Evolutionary conservation across 92 coral and sea anemone genomes (phyloP), one percentile per base, ranked within the genome.

Genomic region (Epizoanthus scotinus): DNA sequence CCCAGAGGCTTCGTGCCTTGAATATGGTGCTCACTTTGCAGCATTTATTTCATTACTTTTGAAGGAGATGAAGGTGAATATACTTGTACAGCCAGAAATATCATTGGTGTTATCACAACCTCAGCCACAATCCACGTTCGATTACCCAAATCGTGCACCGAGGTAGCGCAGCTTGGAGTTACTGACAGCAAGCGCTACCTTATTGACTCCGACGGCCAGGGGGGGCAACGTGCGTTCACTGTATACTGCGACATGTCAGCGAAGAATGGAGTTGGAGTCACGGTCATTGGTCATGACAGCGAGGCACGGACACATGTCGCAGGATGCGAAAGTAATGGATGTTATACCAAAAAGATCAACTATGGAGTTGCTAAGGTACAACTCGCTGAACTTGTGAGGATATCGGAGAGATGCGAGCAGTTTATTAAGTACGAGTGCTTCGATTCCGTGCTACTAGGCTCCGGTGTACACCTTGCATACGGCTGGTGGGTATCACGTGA

Each of bases 401-500:
- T 67, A 10, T 80, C 84, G 1, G 84, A 72, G 38, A 22, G 77
- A 36, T 78, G 50, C 50, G 18, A 62, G 31, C 40, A 65, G 82
- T 58, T 24, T 29, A 65, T 80, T 26, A 80, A 80, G 36, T 87
- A 87, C 70, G 28, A 44, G 0, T 87, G 91, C 78, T 84, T 83
- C 42, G 61, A 24, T 8, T 28, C 49, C 42, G 60, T 24, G 2
- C 50, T 44, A 8, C 50, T 44, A 8, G 50, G 14, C 13, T 14
- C 0, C 13, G 50, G 50, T 44, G 8, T 14, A 44, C 10, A 44
- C 14, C 0, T 44, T 3, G 15, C 28, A 36, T 15, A 26, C 2
- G 85, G 68, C 25, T 90, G 86, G 89, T 90, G 91, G 94, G 84
- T 87, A 59, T 84, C 89, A 62, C 87, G 87, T 65, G 82, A 79